Evolutionary conservation across 2,797 vertebrate genomes (phyloP).

Genomic region (Pampus argenteus): DNA sequence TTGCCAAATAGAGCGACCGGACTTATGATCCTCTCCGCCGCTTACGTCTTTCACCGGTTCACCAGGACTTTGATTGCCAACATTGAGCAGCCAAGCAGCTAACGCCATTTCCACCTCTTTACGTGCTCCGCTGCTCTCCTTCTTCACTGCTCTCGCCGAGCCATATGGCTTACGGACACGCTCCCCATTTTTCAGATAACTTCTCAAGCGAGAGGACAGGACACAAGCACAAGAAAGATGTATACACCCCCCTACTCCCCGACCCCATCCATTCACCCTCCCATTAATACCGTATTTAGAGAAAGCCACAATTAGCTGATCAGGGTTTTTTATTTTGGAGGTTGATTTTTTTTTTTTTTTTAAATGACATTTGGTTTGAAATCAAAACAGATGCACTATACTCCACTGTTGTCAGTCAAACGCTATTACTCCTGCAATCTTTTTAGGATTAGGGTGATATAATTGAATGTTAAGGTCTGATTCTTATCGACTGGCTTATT

Average conservation of each 20-base stretch:
- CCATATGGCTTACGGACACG: conserved; percentile 85
- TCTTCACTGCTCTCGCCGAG: conserved; percentile 62
- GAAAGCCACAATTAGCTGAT: conserved; percentile 43
- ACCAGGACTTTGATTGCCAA: conserved; percentile 75
- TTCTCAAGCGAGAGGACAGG: conserved; percentile 85
- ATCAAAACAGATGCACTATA: conserved; percentile 9
- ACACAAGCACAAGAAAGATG: conserved; percentile 54
- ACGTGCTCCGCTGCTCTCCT: conserved; percentile 75
- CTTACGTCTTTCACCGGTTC: conserved; percentile 72
- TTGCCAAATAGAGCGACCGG: conserved; percentile 61
- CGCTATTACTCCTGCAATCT: too few species aligned
- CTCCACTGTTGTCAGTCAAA: not conserved
- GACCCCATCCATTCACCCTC: conserved; percentile 4
- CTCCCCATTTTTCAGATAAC: conserved; percentile 87
- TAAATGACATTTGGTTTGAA: conserved; percentile 32
- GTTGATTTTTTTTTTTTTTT: conserved; percentile 16
- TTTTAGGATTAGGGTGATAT: too few species aligned
- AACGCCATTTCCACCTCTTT: conserved; percentile 83
- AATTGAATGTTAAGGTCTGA: too few species aligned
- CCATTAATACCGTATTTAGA: conserved; percentile 24
- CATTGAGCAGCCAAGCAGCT: conserved; percentile 78
- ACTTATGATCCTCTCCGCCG: conserved; percentile 58
- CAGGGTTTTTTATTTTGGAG: conserved; percentile 31
- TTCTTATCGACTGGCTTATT: too few species aligned
- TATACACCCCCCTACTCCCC: conserved; percentile 12